phyloP scores from a whole-genome alignment of 2,113 vertebrate genomes.

The Melanostigma gelatinosum region DNA sequence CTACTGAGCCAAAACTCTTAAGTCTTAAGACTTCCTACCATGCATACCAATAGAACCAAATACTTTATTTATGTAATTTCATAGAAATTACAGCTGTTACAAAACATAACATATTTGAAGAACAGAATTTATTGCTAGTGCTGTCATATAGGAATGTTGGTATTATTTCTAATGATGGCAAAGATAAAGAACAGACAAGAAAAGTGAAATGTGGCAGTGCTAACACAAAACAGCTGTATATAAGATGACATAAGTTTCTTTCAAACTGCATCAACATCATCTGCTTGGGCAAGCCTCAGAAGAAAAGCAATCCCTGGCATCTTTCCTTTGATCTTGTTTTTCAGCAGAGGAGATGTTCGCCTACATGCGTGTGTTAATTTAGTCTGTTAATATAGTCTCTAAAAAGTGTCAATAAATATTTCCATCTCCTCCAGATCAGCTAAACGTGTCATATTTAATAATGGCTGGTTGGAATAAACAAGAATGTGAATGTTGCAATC shows the following conservation, averaged over 20 bases:
- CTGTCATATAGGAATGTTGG: not conserved
- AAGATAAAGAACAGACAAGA: not conserved
- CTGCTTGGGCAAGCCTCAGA: not conserved
- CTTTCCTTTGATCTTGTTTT: not conserved
- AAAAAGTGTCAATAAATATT: constrained; percentile 8
- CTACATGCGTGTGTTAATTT: not conserved
- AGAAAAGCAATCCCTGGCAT: not conserved
- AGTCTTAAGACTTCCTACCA: not conserved
- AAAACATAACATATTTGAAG: not conserved
- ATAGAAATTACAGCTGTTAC: not conserved
- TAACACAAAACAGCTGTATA: constrained; percentile 13
- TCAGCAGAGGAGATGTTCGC: not conserved
- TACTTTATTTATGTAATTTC: not conserved
- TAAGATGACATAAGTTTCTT: constrained; percentile 8
- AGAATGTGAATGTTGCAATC: not conserved
- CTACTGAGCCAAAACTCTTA: not conserved
- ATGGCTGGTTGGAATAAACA: not conserved
- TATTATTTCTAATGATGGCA: not conserved
- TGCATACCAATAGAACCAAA: not conserved
- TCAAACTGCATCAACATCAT: constrained; percentile 11
- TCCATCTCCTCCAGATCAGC: not conserved
- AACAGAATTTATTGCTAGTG: not conserved
- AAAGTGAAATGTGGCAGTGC: not conserved
- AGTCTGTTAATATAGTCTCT: not conserved
- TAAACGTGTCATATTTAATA: not conserved